These are phyloP conservation scores for Tetramorium parvispinum DNA, from an alignment of 1,140 invertebrate genomes.

Conservation along the genomic window DNA sequence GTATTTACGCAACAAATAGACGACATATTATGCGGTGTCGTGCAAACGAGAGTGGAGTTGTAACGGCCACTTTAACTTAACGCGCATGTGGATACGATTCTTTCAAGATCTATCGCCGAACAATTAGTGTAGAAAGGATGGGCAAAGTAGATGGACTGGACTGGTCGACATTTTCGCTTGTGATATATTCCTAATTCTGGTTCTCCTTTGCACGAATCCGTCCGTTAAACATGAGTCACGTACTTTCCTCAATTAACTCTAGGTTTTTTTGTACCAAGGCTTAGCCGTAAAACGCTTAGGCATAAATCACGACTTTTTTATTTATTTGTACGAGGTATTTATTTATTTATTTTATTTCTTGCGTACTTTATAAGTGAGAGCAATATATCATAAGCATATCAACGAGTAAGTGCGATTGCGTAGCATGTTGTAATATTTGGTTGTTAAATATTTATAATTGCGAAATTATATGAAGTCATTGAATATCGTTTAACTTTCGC, in stretches of 20 bases:
- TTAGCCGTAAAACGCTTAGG: conserved; percentile 70
- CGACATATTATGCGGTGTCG: conserved; percentile 67
- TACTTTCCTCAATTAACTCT: conserved; percentile 66
- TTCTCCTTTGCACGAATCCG: conserved; percentile 75
- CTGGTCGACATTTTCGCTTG: conserved; percentile 50
- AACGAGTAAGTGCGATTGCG: conserved; percentile 47
- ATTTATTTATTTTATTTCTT: conserved; percentile 64
- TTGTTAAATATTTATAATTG: conserved; percentile 32
- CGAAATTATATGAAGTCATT: background rate
- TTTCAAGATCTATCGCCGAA: conserved; percentile 52
- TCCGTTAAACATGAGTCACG: conserved; percentile 68
- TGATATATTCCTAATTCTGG: conserved; percentile 62
- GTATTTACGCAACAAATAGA: conserved; percentile 35
- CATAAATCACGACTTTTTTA: conserved; percentile 63
- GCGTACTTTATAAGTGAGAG: conserved; percentile 27
- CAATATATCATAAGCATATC: conserved; percentile 75
- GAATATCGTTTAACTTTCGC: background rate
- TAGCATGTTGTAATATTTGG: conserved; percentile 5
- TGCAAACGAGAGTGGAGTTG: conserved; percentile 69
- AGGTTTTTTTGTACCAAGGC: conserved; percentile 67
- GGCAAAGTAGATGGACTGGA: conserved; percentile 3
- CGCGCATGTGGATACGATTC: conserved; percentile 8
- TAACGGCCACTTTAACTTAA: conserved; percentile 5
- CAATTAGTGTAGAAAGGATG: conserved; percentile 40
- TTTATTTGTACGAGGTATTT: conserved; percentile 67